phyloP scores from a whole-genome alignment of 2,797 vertebrate species.

The Nannoperca australis region DNA sequence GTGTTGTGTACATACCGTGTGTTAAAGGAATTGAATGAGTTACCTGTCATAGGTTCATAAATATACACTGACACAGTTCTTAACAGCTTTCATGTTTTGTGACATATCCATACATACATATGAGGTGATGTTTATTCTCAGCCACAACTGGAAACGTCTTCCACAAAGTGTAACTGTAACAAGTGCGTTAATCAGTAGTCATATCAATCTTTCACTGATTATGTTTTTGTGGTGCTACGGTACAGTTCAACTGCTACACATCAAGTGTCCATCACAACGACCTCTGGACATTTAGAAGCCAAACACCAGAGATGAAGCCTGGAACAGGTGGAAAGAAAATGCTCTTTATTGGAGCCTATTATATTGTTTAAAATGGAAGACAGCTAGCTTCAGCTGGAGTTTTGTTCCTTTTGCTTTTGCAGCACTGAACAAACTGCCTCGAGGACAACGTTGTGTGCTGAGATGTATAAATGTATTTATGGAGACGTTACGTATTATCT shows the following conservation, averaged over 20 bases:
- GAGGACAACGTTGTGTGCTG: no score
- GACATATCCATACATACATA: slow-evolving; percentile 5
- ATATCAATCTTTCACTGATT: background rate
- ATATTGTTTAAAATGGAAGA: no score
- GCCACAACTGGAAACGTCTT: background rate
- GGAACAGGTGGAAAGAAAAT: no score
- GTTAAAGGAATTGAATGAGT: background rate
- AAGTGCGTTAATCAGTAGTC: background rate
- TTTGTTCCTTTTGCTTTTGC: no score
- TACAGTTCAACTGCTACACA: background rate
- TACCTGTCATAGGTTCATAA: background rate
- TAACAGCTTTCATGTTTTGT: background rate
- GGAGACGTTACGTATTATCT: no score
- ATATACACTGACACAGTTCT: no score
- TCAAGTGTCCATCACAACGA: background rate
- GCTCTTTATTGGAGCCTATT: no score
- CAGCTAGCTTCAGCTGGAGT: no score
- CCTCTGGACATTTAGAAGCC: background rate
- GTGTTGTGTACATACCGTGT: background rate
- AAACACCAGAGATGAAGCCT: no score
- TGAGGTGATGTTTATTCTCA: background rate
- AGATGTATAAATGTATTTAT: no score
- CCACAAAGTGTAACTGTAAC: background rate
- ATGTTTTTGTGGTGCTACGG: background rate
- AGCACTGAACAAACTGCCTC: no score